Conservation (phyloP, 2,888 invertebrate genomes). For the Lycocerus yunnanus region DNA sequence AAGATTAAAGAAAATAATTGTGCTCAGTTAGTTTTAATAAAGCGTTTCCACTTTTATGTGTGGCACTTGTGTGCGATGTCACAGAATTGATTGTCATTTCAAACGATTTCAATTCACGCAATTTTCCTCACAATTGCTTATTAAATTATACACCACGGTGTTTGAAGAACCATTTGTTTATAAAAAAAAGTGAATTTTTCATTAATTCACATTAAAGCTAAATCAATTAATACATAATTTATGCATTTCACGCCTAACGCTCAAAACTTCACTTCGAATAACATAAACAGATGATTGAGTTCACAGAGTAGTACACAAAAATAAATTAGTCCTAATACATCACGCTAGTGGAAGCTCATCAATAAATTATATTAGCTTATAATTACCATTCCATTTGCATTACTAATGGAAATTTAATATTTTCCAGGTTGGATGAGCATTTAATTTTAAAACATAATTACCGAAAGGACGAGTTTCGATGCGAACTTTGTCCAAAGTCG, state of each 20-base stretch:
- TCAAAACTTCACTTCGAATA: constrained; percentile 26
- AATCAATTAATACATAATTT: constrained; percentile 32
- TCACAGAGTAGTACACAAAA: constrained; percentile 38
- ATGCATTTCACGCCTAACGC: constrained; percentile 32
- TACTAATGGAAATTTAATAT: neutral
- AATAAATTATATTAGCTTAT: constrained; percentile 15
- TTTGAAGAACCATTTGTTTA: neutral
- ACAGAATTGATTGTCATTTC: constrained; percentile 25
- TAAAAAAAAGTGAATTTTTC: neutral
- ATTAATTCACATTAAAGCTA: constrained; percentile 14
- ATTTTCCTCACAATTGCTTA: constrained; percentile 13
- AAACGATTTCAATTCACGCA: constrained; percentile 30
- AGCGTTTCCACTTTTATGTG: constrained; percentile 1
- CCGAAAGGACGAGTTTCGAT: constrained; percentile 76
- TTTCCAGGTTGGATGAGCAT: constrained; percentile 83
- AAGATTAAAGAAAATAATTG: neutral
- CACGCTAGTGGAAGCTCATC: constrained; percentile 31
- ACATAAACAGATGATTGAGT: constrained; percentile 38
- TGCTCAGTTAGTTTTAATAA: constrained; percentile 1
- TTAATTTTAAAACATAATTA: constrained; percentile 78
- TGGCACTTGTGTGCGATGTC: constrained; percentile 21
- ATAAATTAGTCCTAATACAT: constrained; percentile 38
- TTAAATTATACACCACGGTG: neutral
- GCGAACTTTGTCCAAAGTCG: constrained; percentile 82
- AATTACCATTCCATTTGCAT: neutral